Percentiles rank a stretch among this genome's conserved stretches.
phyloP scores from a whole-genome alignment of 23 tunicate species.

The Oikopleura dioica region DNA sequence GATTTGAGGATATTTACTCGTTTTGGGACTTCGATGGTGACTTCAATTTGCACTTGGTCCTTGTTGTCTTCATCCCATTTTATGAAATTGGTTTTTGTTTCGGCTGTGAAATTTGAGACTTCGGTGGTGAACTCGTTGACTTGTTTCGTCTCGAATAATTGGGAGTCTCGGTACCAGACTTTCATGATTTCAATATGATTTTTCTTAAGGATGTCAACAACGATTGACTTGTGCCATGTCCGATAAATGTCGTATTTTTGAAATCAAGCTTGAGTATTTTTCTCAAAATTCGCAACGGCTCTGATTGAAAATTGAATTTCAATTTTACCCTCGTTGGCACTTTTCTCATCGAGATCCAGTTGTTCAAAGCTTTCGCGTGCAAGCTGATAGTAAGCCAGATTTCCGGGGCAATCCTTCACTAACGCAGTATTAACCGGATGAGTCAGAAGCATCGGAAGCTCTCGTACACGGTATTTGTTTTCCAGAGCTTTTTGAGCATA shows the following conservation, averaged over 20 bases:
- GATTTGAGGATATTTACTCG: too few relatives aligned
- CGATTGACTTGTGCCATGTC: too few relatives aligned
- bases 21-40: not conserved
- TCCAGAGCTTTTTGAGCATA: too few relatives aligned
- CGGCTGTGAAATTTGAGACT: not conserved
- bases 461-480: too few relatives aligned
- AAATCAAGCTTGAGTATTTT: not conserved
- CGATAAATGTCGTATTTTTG: too few relatives aligned
- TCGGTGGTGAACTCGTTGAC: not conserved
- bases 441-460: not conserved
- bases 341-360: too few relatives aligned
- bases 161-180: slow-evolving; percentile 13
- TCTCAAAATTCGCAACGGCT: not conserved
- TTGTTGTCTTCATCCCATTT: not conserved
- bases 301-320: not conserved
- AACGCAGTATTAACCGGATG: not conserved
- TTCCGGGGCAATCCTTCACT: slow-evolving; percentile 8
- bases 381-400: slow-evolving; percentile 2
- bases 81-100: not conserved
- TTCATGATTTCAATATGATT: too few relatives aligned
- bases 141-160: not conserved
- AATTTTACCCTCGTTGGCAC: not conserved
- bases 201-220: too few relatives aligned
- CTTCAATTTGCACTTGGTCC: not conserved
- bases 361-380: too few relatives aligned